Evolutionary conservation across 2,797 vertebrate genomes (phyloP), one percentile per base, ranked within the genome.

Genomic region (Leptatherina wallacei): DNA sequence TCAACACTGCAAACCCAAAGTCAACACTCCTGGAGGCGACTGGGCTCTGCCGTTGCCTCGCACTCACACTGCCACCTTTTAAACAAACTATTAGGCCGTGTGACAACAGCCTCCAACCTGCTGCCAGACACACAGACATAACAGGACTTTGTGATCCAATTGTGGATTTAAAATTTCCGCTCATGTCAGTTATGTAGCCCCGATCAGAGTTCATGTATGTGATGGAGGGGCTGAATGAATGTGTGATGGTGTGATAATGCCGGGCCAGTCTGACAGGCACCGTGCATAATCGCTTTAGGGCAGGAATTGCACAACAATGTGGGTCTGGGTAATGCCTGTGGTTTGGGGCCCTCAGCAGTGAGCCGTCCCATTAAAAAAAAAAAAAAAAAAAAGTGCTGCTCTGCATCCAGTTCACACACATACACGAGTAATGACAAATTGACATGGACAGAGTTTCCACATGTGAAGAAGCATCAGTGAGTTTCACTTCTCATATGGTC

Each of bases 271-370:
- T 95, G 89, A 93, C 93, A 95, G 95, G 94, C 95, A 96, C 95
- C 94, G 92, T 81, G 89, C 91, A 93, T 95, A 95, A 94, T 93
- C 89, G 88, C 92, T 89, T 93, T 88, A 94, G 95, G 92, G 93
- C 89, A 93, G 82, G 93, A 94, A 93, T 94, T 95, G 94, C 95
- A 95, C 94, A 95, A 95, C 93, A 95, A 94, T 94, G 94, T 95
- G 84, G 85, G 92, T 87, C 88, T 93, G 89, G 94, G 94, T 96
- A 95, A 95, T 94, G 94, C 91, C 89, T 96, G 95, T 94, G 95
- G 94, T 95, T 96, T 93, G 90, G 87, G 93, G 95, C 88, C 91
- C 85, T 92, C 89, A 75, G 95, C 94, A 81, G 90, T 85, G 84
- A 95, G 93, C 65, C 84, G 84, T 77, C 87, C 91, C 70, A 72